These are phyloP conservation scores for Watersipora subatra DNA, from an alignment of 1,140 invertebrate species.

Conservation along the genomic window DNA sequence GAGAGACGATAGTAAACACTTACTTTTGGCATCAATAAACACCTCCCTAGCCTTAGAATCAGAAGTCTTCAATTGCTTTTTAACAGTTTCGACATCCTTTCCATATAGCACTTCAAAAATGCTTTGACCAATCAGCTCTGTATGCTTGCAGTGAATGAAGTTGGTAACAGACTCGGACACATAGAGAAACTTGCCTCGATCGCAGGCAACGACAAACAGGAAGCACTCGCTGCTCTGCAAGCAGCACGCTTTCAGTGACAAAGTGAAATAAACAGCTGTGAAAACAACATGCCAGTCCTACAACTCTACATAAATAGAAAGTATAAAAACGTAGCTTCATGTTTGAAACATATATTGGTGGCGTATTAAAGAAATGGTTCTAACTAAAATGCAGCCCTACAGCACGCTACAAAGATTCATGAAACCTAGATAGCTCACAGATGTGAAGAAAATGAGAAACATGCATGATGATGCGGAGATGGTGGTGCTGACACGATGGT, in stretches of 20 bases:
- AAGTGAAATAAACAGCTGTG: not conserved
- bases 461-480: no score
- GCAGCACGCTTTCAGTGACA: slow-evolving; percentile 4
- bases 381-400: no score
- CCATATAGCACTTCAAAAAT: slow-evolving; percentile 89
- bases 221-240: slow-evolving; percentile 72
- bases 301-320: no score
- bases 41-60: slow-evolving; percentile 73
- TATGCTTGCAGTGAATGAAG: slow-evolving; percentile 70
- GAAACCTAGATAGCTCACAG: no score
- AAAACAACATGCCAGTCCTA: no score
- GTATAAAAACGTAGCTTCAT: no score
- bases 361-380: no score
- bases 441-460: no score
- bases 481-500: no score
- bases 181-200: slow-evolving; percentile 74
- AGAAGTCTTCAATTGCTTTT: slow-evolving; percentile 80
- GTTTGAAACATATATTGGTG: no score
- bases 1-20: no score
- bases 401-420: no score
- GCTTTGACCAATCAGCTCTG: slow-evolving; percentile 76
- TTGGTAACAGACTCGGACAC: slow-evolving; percentile 77
- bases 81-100: slow-evolving; percentile 84
- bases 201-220: slow-evolving; percentile 82
- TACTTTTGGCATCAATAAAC: slow-evolving; percentile 84